Base-by-base conservation (phyloP, 2,113 vertebrate species). In the Maccullochella peelii region DNA sequence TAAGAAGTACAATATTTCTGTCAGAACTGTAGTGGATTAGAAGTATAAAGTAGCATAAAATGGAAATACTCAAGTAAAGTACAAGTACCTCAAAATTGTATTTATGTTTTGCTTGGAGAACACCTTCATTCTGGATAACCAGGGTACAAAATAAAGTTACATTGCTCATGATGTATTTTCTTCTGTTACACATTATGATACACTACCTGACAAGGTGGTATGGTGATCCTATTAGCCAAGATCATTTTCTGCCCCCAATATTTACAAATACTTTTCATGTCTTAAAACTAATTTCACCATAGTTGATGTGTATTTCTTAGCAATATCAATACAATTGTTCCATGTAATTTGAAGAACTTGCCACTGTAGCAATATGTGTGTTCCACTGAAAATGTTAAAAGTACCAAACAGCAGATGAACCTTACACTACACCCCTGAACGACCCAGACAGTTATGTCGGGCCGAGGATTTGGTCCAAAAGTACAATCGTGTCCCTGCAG, bases 381-480 rank as follows among this genome's bases (percentile, higher is more conserved):
- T 25, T 62, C 6, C 23, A 79, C 47, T 65, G 16, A 58, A 75
- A 40, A 81, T 59, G 42, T 55, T 54, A 20, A 75, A 72, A 79
- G 66, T 3, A 85, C 83, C n/a, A 74, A 87, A 63, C 20, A 69
- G 47, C 69, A 79, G 75, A 74, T 67, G 61, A 84, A 40, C 69
- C 61, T 77, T 7, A 68, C 65, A 38, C 66, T 30, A 16, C 72
- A n/a, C 25, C 27, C 54, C 21, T 5, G 23, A 61, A 73, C 57
- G 67, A 72, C 62, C 78, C 72, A 80, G 62, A 90, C 55, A 23
- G 69, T 15, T 50, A 85, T 84, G 67, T 75, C 33, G 36, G 72
- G 57, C 73, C 6, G 21, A 52, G 72, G 79, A 81, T 85, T 86
- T 44, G 70, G 57, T 89, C 80, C 85, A 91, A 82, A 86, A 84